Evolutionary conservation across 2,797 vertebrate genomes (phyloP).

Genomic region (Eupleurogrammus muticus): DNA sequence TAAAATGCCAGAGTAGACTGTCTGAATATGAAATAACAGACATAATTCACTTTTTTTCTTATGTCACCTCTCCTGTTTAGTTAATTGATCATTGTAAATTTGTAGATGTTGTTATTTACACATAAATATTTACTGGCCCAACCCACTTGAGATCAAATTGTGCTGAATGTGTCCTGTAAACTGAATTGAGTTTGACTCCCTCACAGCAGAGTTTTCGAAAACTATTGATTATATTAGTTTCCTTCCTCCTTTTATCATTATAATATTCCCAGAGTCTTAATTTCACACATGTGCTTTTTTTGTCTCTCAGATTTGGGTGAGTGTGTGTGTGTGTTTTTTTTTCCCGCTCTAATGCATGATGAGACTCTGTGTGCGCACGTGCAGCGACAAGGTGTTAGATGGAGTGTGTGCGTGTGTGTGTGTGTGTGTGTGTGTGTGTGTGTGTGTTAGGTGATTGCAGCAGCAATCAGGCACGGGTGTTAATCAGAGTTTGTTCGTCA

Average conservation of each 20-base stretch:
- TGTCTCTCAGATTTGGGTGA: conserved; percentile 19
- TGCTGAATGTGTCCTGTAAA: no score
- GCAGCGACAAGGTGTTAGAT: conserved; percentile 32
- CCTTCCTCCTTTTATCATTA: conserved; percentile 3
- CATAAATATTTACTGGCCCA: no score
- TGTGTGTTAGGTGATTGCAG: conserved; percentile 83
- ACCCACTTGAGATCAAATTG: no score
- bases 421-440: conserved; percentile 26
- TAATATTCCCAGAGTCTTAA: conserved; percentile 10
- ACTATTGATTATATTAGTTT: conserved; percentile 13
- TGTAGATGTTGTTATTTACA: no score
- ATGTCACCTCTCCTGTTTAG: no score
- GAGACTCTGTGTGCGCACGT: conserved; percentile 50
- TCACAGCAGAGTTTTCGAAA: conserved; percentile 4
- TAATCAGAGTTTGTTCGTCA: conserved; percentile 89
- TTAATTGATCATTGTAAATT: no score
- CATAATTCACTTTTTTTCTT: no score
- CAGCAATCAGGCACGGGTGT: conserved; percentile 82
- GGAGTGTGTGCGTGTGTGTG: conserved; percentile 33
- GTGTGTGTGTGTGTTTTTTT: conserved; percentile 43
- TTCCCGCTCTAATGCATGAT: conserved; percentile 38
- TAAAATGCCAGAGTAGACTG: no score
- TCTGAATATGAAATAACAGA: no score
- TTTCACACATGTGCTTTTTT: conserved; percentile 23
- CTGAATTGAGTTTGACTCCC: no score